Evolutionary conservation across 2,113 vertebrate species (phyloP).

Genomic region (Macroglossus sobrinus): DNA sequence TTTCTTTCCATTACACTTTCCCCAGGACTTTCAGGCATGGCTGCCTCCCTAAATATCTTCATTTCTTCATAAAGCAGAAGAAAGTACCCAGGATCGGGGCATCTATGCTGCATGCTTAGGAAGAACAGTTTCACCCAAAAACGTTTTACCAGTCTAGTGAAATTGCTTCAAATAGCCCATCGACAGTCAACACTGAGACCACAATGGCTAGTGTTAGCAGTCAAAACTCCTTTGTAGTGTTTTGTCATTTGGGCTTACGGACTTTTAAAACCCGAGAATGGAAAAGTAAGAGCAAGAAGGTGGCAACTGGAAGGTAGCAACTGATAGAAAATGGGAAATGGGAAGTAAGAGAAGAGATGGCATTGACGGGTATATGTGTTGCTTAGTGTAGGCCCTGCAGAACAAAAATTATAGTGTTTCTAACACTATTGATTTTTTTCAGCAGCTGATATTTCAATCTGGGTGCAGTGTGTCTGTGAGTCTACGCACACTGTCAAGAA

Average conservation of each 20-base stretch:
- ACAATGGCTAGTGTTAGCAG: conserved; percentile 67
- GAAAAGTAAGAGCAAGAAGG: conserved; percentile 32
- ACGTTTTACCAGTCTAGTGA: conserved; percentile 26
- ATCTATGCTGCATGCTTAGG: background rate
- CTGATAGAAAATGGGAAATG: conserved; percentile 44
- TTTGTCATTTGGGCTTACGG: conserved; percentile 64
- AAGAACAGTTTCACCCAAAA: conserved; percentile 51
- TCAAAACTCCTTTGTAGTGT: conserved; percentile 48
- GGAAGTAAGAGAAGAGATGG: conserved; percentile 66
- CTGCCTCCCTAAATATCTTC: conserved; percentile 38
- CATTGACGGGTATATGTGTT: conserved; percentile 74
- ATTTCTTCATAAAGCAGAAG: conserved; percentile 61
- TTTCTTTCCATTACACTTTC: conserved; percentile 67
- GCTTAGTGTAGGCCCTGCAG: conserved; percentile 82
- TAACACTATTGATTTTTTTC: conserved; percentile 89
- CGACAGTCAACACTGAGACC: conserved; percentile 68
- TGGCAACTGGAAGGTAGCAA: background rate
- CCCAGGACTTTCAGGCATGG: conserved; percentile 34
- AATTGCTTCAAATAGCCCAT: conserved; percentile 52
- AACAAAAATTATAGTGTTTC: conserved; percentile 88
- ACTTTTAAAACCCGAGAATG: conserved; percentile 67
- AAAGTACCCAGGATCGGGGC: background rate
- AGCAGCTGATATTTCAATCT: conserved; percentile 92
- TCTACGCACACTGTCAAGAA: conserved; percentile 90
- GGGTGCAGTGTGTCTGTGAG: conserved; percentile 89